Evolutionary conservation across 2,797 vertebrate genomes (phyloP), one percentile per base, ranked within the genome.

Genomic region (Psittacula derbiana): DNA sequence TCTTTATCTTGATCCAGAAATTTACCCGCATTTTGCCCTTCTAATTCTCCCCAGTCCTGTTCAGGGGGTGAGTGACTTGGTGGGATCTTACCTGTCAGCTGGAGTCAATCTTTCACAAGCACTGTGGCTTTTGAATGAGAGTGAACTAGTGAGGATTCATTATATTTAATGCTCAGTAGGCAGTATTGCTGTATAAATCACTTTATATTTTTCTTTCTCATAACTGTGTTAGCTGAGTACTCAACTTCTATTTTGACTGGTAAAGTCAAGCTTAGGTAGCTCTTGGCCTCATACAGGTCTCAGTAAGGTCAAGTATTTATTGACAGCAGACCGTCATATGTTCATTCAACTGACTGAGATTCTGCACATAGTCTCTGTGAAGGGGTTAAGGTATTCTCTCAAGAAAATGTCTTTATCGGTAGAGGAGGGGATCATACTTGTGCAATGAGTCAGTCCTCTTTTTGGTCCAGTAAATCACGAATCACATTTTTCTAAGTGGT

Each of bases 11-110:
- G 6, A 64, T 15, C 9, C 1, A 2, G 0, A 3, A 50, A 13
- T 52, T 86, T n/a, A 25, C 31, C 14, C 12, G 13, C 9, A 36
- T 82, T 88, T 90, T 86, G 19, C 19, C 38, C 40, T 88, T 92
- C 16, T 5, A 50, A 0, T 67, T 79, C 14, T 69, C 21, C 12
- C 1, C 4, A 4, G 1, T 52, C 58, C 5, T 72, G 31, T 33
- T 44, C 50, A 8, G n/a, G 12, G 28, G 6, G 21, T 49, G 38
- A 40, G 6, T 53, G 49, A 28, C 41, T 24, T 16, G n/a, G 10
- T 33, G 55, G 21, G 23, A 33, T 10, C 5, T 76, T 69, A 20
- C 14, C 19, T 70, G n/a, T 8, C 4, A n/a, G 14, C 36, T 75
- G 24, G 4, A 7, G 30, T 88, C 50, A 49, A 4, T 52, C 58